Evolutionary conservation across 2,113 vertebrate genomes (phyloP), one percentile per base, ranked within the genome.

Genomic region (Daphoenositta chrysoptera): DNA sequence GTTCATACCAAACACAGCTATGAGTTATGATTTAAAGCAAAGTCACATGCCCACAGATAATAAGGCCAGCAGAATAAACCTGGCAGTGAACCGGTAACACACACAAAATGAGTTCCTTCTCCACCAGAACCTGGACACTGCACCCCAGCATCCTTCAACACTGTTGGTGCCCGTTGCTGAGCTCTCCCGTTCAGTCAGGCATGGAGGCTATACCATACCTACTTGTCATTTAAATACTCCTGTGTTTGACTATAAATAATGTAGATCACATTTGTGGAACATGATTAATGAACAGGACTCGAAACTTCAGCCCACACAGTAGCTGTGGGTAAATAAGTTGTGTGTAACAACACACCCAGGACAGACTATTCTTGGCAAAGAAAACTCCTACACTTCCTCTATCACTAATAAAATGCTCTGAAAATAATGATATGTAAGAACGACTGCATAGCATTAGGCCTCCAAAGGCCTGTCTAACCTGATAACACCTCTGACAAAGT

Each of bases 311-410:
- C 87, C 93, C 92, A 95, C 85, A 95, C 71, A 64, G 82, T 63
- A 86, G 94, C 82, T 86, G 58, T 93, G 85, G 83, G 92, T 94
- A 94, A 97, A 89, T 91, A 89, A 87, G 73, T 81, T 83, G 53
- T 83, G 30, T 65, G 22, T 64, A 75, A 93, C 68, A 95, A 58
- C 83, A 92, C 80, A 88, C 56, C 57, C 93, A 79, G 53, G 48
- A 76, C 9, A 71, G 65, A 30, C 80, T 89, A 75, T 89, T 94
- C 57, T 68, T 90, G 92, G 86, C 72, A 82, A 58, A 57, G 53
- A 83, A 79, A 88, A 90, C 83, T 87, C 81, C 87, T 81, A 80
- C 42, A 33, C 61, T 88, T 72, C 28, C 76, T 89, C 72, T 40
- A 66, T 16, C 65, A 24, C 76, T 64, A 75, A 60, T 24, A 63